These are phyloP conservation scores for Colaptes auratus DNA, from an alignment of 2,113 vertebrate genomes.

Conservation along the genomic window DNA sequence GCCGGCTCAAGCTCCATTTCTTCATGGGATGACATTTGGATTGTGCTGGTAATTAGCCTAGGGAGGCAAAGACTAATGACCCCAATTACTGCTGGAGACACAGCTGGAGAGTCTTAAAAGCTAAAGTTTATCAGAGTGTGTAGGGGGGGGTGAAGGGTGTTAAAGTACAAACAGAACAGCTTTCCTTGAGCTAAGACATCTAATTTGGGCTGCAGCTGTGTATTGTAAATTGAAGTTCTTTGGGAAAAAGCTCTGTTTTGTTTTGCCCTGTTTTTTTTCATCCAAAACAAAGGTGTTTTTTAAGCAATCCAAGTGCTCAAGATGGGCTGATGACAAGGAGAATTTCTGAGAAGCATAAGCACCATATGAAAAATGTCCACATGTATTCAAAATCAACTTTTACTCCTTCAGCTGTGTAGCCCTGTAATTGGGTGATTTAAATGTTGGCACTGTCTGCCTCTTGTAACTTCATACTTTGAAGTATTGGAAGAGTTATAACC, in stretches of 20 bases:
- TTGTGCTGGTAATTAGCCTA: constrained; percentile 40
- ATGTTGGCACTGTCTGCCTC: not conserved
- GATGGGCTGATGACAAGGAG: not conserved
- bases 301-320: not conserved
- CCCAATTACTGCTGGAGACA: constrained; percentile 32
- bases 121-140: constrained; percentile 33
- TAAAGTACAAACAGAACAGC: not conserved
- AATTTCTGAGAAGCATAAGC: not conserved
- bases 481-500: not conserved
- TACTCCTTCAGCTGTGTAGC: not conserved
- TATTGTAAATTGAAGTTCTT: not conserved
- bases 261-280: not conserved
- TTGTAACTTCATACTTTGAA: not conserved
- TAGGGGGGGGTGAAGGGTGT: not conserved
- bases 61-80: constrained; percentile 47
- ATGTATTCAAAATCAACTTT: not conserved
- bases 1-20: constrained; percentile 11
- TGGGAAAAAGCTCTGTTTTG: not conserved
- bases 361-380: not conserved
- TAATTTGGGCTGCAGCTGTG: not conserved
- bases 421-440: not conserved
- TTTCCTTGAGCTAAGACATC: not conserved
- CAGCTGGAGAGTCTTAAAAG: constrained; percentile 45
- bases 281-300: not conserved
- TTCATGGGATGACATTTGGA: constrained; percentile 34